Conservation (phyloP, 2,888 invertebrate species). For the Hypercompe scribonia region DNA sequence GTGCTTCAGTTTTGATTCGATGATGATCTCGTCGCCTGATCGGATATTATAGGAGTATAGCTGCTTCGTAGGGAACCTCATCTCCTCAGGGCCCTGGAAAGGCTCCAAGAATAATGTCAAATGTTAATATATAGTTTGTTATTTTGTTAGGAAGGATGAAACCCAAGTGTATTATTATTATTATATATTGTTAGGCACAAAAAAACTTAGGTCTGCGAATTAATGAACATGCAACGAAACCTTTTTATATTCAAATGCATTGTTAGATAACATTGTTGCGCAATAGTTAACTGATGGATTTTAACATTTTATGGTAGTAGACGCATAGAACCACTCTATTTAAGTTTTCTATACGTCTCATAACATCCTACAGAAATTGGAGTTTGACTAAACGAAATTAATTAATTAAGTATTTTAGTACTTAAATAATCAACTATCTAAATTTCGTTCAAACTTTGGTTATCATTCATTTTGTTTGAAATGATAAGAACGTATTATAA, state of each 20-base stretch:
- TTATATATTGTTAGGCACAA: too few relatives aligned
- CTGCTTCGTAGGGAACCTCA: constrained; percentile 95
- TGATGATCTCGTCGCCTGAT: constrained; percentile 96
- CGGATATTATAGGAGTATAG: constrained; percentile 96
- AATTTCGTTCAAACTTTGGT: neutral
- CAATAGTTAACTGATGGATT: neutral
- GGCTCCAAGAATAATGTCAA: constrained; percentile 44
- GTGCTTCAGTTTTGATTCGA: constrained; percentile 91
- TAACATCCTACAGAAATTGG: neutral
- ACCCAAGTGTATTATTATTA: too few relatives aligned
- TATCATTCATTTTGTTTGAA: neutral
- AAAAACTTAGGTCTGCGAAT: neutral
- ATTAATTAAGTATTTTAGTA: neutral
- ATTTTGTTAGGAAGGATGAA: neutral
- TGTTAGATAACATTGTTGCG: neutral
- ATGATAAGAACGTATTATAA: neutral
- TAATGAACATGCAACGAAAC: neutral
- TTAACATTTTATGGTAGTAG: neutral
- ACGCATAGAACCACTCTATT: neutral
- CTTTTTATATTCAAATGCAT: neutral
- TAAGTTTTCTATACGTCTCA: neutral
- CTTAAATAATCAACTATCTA: neutral
- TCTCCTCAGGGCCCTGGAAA: constrained; percentile 93
- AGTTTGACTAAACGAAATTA: neutral
- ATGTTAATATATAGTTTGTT: constrained; percentile 31